Evolutionary conservation across 2,888 invertebrate species (phyloP), one percentile per base, ranked within the genome.

Genomic region (Hipparchia semele): DNA sequence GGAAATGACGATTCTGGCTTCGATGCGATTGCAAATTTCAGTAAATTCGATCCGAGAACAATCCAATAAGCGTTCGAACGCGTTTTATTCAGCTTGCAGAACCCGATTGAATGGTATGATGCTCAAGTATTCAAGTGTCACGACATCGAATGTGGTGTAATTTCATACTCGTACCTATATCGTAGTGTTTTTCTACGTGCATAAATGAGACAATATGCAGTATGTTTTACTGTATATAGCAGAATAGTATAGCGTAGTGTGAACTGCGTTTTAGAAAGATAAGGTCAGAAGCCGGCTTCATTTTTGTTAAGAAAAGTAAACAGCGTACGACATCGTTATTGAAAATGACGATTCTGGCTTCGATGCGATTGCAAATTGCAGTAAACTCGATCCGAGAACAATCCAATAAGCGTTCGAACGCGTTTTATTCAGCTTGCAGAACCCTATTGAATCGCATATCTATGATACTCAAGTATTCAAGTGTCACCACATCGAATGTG

Each of bases 341-440:
- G 67, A 72, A 74, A 71, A 74, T 77, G 73, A 75, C 72, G 75
- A 71, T 66, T 74, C 70, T 73, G 75, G 74, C 73, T 69, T 73
- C 70, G 68, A 70, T 70, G 68, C 61, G 64, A 71, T 72, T 75
- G 71, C 74, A 72, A 73, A 76, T 78, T 75, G 72, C 78, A 72
- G 71, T 73, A 76, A 76, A 76, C 76, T 75, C 73, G 73, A 75
- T 77, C 75, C 65, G 76, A 77, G 77, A 77, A 76, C 78, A 79
- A 80, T 78, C 77, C 78, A 79, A 79, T 79, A 79, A 79, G 79
- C 78, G 61, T 77, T 75, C 67, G 65, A 70, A 62, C 70, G 75
- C 72, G 75, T 76, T 77, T 76, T 77, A 76, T 75, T 76, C 75
- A 72, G 73, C 75, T 75, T 73, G 76, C 77, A 76, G 70, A 73